These are phyloP conservation scores for Pempheris klunzingeri DNA, from an alignment of 2,797 vertebrate species.

Conservation along the genomic window DNA sequence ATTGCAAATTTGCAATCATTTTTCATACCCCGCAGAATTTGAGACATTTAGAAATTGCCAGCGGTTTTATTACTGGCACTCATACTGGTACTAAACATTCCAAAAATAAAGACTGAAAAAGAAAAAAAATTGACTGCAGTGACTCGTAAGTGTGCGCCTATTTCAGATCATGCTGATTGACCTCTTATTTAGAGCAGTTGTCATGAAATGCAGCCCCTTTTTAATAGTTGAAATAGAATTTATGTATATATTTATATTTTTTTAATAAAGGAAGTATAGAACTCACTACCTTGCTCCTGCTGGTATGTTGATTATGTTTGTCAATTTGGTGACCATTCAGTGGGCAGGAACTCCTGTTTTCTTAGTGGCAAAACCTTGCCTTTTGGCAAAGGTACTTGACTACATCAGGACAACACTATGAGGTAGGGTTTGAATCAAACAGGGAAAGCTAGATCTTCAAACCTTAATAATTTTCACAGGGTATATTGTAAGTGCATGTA, in stretches of 20 bases:
- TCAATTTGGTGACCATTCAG: constrained; percentile 87
- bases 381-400: constrained; percentile 85
- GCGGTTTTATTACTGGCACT: constrained; percentile 85
- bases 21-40: constrained; percentile 86
- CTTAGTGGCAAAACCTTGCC: constrained; percentile 84
- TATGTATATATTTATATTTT: constrained; percentile 93
- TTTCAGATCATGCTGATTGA: constrained; percentile 89
- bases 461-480: constrained; percentile 89
- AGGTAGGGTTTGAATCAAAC: constrained; percentile 88
- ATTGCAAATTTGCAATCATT: constrained; percentile 88
- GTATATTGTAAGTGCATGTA: constrained; percentile 89
- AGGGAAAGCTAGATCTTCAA: constrained; percentile 87
- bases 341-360: constrained; percentile 87
- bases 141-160: constrained; percentile 89
- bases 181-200: constrained; percentile 90
- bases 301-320: constrained; percentile 90
- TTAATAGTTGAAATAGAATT: constrained; percentile 93
- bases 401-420: constrained; percentile 87
- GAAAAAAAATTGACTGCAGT: constrained; percentile 85
- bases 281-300: constrained; percentile 91
- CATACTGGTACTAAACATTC: constrained; percentile 90
- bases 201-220: constrained; percentile 91
- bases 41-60: constrained; percentile 83
- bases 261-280: constrained; percentile 93
- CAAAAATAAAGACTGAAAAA: constrained; percentile 88